These are phyloP conservation scores for Halyomorpha halys DNA, from an alignment of 1,140 invertebrate genomes.

Conservation along the genomic window DNA sequence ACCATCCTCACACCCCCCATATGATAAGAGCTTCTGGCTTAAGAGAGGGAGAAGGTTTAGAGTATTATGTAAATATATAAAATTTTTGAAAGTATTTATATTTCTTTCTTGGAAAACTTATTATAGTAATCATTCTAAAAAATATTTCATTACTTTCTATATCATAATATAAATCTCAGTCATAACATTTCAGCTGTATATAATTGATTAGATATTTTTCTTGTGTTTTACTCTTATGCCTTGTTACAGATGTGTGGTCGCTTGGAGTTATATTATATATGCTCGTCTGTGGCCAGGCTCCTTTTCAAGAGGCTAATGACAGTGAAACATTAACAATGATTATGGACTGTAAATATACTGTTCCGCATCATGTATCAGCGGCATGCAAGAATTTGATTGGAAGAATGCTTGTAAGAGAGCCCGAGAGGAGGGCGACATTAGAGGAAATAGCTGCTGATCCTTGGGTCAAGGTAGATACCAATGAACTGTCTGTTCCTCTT, in stretches of 20 bases:
- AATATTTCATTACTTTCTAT: no score
- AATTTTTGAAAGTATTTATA: no score
- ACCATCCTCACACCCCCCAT: no score
- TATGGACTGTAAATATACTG: slow-evolving; percentile 97
- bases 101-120: no score
- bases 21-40: no score
- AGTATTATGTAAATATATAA: no score
- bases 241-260: slow-evolving; percentile 84
- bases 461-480: slow-evolving; percentile 58
- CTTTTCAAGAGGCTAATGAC: slow-evolving; percentile 98
- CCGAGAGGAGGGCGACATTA: slow-evolving; percentile 76
- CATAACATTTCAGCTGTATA: neutral
- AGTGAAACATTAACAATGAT: slow-evolving; percentile 99
- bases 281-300: slow-evolving; percentile 92
- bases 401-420: slow-evolving; percentile 85
- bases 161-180: neutral
- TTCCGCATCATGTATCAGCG: slow-evolving; percentile 78
- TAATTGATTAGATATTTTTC: no score
- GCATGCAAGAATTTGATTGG: slow-evolving; percentile 81
- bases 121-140: no score
- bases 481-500: slow-evolving; percentile 52
- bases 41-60: no score
- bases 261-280: slow-evolving; percentile 97
- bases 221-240: slow-evolving; percentile 12
- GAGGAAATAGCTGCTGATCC: slow-evolving; percentile 79